Conservation (phyloP, 2,888 invertebrate genomes). For the Dynastes tityus region DNA sequence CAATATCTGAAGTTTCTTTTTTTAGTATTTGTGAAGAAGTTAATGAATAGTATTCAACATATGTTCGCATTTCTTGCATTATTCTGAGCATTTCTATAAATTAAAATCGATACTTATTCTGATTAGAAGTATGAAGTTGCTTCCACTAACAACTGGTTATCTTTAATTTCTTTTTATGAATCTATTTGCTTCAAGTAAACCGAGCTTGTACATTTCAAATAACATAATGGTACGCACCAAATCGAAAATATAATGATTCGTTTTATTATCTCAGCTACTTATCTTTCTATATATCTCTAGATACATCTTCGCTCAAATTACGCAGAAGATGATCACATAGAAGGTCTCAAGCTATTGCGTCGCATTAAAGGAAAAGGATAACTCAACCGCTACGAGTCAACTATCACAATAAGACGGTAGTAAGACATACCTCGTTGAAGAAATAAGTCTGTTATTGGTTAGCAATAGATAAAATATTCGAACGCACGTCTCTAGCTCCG, state of each 20-base stretch:
- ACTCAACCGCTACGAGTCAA: not conserved
- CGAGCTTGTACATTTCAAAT: no score
- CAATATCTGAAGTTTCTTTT: no score
- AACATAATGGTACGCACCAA: no score
- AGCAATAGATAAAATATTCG: slow-evolving; percentile 7
- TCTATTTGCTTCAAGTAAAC: no score
- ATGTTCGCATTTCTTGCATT: no score
- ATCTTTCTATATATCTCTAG: not conserved
- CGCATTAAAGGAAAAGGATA: not conserved
- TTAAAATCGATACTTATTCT: no score
- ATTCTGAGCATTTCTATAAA: no score
- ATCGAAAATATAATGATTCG: not conserved
- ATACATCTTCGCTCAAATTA: not conserved
- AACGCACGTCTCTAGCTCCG: not conserved
- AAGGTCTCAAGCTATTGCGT: not conserved
- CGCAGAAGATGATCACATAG: not conserved
- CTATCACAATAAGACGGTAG: not conserved
- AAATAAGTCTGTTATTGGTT: slow-evolving; percentile 7
- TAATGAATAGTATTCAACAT: no score
- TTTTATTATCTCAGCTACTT: not conserved
- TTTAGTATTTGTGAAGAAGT: no score
- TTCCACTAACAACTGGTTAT: no score
- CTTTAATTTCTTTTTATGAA: no score
- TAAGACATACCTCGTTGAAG: slow-evolving; percentile 10
- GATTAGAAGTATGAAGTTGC: no score